Base-by-base conservation (phyloP, 2,113 vertebrate genomes). In the Myxocyprinus asiaticus region DNA sequence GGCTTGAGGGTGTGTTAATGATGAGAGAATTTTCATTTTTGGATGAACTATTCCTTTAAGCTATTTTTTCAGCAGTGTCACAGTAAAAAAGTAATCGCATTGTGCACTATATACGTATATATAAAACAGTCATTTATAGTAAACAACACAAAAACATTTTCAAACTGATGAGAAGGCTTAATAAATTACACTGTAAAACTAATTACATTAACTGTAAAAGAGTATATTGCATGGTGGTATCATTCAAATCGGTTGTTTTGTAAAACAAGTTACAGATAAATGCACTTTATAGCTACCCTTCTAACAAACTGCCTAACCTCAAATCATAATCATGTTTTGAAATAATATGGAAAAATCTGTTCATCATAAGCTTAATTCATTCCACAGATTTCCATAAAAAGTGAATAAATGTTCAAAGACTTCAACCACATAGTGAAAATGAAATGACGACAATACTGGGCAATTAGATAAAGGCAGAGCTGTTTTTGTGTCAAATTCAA, bases 351-450 rank as follows among this genome's bases (percentile, higher is more conserved):
- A 45, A 33, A 59, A 82, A 74, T 82, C 69, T 67, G 81, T 9
- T 67, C 56, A 4, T 15, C 51, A 64, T 63, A 17, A 83, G 12
- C 70, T 78, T 86, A 79, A 85, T 82, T 75, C 78, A 50, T 65
- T 82, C 76, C 56, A n/a, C 81, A 66, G 48, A 47, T 71, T 64
- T 65, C 56, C 44, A 68, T 71, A 67, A 6, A 80, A 67, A n/a
- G 8, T 6, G 59, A 48, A 84, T 61, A 51, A 47, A 5, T n/a
- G 65, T 74, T 67, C 15, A 79, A 87, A 83, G 68, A 78, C 44
- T 66, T 67, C 15, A 33, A 44, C 74, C 9, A 45, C 50, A 47
- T 7, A 47, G 42, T 17, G 63, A 81, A 63, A 76, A 55, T 61
- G 53, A 69, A 83, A 79, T 67, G 43, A 71, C 8, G 58, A 75